These are phyloP conservation scores for Barypeithes pellucidus DNA, from an alignment of 2,888 invertebrate species.

Conservation along the genomic window DNA sequence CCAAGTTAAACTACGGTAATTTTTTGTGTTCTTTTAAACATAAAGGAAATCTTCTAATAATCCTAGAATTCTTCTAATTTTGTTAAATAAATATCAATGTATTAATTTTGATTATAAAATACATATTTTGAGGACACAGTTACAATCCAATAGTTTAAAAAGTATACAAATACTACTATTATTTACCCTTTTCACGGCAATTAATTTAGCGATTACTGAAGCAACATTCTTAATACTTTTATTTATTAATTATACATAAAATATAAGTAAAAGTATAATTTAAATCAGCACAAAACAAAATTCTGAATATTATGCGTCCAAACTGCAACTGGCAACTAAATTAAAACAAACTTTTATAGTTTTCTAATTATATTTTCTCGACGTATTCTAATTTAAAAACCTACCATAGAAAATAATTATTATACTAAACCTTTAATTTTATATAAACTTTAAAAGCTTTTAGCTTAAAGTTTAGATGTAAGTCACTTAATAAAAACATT, in stretches of 20 bases:
- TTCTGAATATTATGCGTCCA: neutral
- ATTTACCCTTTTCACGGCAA: too few relatives aligned
- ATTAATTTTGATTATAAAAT: too few relatives aligned
- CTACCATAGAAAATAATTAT: constrained; percentile 1
- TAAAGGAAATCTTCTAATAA: too few relatives aligned
- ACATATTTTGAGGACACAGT: too few relatives aligned
- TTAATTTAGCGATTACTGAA: too few relatives aligned
- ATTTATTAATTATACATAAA: neutral
- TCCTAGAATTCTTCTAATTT: too few relatives aligned
- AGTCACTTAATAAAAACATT: neutral
- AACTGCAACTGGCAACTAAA: constrained; percentile 1
- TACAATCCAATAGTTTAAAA: too few relatives aligned
- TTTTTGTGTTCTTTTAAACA: too few relatives aligned
- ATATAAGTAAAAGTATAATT: neutral
- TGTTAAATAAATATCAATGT: too few relatives aligned
- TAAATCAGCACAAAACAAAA: neutral
- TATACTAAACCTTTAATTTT: constrained; percentile 4
- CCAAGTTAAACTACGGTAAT: too few relatives aligned
- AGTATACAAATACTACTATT: too few relatives aligned
- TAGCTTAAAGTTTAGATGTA: constrained; percentile 5
- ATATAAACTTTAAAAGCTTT: constrained; percentile 16
- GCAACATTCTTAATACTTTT: too few relatives aligned
- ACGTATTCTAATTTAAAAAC: constrained; percentile 8
- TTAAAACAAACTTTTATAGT: constrained; percentile 1
- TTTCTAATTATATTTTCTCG: constrained; percentile 15